Percentiles rank a stretch among this genome's conserved stretches.
phyloP scores from a whole-genome alignment of 2,797 vertebrate genomes.

The Acipenser oxyrinchus region DNA sequence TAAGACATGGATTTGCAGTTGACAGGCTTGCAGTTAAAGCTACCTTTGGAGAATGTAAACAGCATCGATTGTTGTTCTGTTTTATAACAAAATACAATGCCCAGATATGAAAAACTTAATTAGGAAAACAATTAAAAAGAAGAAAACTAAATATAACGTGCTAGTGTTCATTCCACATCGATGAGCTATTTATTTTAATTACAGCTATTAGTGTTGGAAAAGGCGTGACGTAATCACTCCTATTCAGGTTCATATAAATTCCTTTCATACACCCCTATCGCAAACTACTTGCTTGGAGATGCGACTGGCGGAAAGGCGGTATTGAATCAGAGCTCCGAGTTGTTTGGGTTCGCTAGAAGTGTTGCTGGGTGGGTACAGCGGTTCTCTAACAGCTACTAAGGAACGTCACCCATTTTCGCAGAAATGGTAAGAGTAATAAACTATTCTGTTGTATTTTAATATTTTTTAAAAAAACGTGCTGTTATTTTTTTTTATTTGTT shows the following conservation, averaged over 20 bases:
- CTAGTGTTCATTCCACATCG: neutral
- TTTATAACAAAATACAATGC: neutral
- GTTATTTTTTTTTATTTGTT: conserved; percentile 5
- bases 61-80: neutral
- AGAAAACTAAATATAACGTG: neutral
- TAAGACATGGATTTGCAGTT: too few species aligned
- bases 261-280: conserved; percentile 37
- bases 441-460: neutral
- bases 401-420: conserved; percentile 9
- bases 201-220: conserved; percentile 20
- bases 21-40: too few species aligned
- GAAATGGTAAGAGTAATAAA: conserved; percentile 29
- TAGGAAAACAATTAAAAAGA: neutral
- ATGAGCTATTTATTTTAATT: conserved; percentile 39
- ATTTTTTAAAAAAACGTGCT: neutral
- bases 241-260: conserved; percentile 44
- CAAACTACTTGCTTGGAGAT: conserved; percentile 18
- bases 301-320: conserved; percentile 31
- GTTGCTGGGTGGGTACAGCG: conserved; percentile 22
- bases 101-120: neutral
- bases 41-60: neutral
- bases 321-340: conserved; percentile 40
- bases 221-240: conserved; percentile 47
- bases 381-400: conserved; percentile 3
- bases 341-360: conserved; percentile 27